Base-by-base conservation (phyloP, 2,888 invertebrate species). In the Mimas tiliae region DNA sequence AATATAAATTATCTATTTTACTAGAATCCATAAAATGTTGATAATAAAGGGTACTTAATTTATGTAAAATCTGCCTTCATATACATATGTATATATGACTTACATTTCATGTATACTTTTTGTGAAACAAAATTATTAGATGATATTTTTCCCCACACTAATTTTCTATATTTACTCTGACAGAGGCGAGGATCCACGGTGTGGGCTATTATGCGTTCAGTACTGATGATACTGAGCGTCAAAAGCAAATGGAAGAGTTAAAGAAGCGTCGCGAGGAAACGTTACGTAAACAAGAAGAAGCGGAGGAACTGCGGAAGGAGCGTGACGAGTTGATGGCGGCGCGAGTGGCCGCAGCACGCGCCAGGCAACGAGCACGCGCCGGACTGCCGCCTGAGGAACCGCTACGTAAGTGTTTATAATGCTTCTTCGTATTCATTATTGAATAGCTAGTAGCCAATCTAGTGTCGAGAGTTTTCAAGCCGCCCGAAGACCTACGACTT, bases 151-250 rank as follows among this genome's bases (percentile, higher is more conserved):
- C 45, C 7, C 8, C 12, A 45, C 2, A 38, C 38, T 38, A 9
- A 9, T 38, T 19, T 19, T 50, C 16, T 50, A 4, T 19, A 50
- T 9, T 19, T 45, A 48, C 21, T 58, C 45, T 69, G 74, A 3
- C 87, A 96, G 99, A 99, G 95, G 97, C 98, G 0, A 95, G 99
- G 69, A 95, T 96, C 12, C 98, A 99, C 83, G 99, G 99, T 80
- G 98, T 98, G 19, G 98, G 97, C 6, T 99, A 98, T 89, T 99
- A 96, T 88, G 95, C 96, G 27, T 98, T 99, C 87, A 97, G 98
- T 14, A 97, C 96, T 55, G 97, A 98, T 77, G 98, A 98, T 75
- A 94, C 94, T 1, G 95, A 96, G 78, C 95, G 99, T 73, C 91
- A 94, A 0, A 95, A 96, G 75, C 98, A 99, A 87, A 97, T 98